phyloP scores from a whole-genome alignment of 2,113 vertebrate species.

The Irena cyanogastra region DNA sequence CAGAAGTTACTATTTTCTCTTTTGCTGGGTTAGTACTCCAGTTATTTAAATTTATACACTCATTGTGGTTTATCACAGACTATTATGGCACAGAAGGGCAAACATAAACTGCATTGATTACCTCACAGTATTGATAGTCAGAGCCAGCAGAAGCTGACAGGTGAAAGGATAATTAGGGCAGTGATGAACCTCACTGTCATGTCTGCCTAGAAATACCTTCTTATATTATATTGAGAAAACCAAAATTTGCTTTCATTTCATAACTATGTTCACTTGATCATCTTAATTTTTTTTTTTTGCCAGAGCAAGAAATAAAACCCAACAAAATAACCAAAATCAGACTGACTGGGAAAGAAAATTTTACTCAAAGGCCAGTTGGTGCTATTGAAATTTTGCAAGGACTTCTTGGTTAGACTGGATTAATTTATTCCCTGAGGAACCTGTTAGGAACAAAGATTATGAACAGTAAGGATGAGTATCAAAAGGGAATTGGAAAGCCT shows the following conservation, averaged over 20 bases:
- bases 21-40: background rate
- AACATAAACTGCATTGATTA: background rate
- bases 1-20: background rate
- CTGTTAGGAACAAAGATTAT: background rate
- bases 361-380: background rate
- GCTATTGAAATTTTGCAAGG: background rate
- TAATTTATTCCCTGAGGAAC: background rate
- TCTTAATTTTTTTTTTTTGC: background rate
- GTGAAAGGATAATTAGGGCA: background rate
- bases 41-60: background rate
- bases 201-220: background rate
- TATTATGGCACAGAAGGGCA: background rate
- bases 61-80: background rate
- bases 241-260: background rate
- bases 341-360: background rate
- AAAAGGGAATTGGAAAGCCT: background rate
- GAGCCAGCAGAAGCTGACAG: background rate
- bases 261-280: background rate
- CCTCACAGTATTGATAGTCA: background rate
- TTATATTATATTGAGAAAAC: background rate
- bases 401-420: background rate
- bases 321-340: background rate
- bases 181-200: background rate
- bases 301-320: background rate
- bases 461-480: background rate